phyloP scores from a whole-genome alignment of 2,113 vertebrate species.

The Oryzias woworae region DNA sequence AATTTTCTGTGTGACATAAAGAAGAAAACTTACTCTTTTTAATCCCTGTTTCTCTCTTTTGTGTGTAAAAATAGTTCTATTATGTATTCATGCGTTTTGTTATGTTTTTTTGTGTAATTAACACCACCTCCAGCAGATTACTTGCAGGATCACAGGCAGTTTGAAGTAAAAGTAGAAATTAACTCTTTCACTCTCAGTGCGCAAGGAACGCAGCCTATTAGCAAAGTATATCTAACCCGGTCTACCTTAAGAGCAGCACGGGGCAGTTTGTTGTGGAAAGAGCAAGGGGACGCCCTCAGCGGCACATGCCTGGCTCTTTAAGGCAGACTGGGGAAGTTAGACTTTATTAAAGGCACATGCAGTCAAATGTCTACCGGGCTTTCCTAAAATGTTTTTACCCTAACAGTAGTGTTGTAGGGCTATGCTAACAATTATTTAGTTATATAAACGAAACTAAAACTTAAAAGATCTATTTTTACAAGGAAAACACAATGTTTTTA shows the following conservation, averaged over 20 bases:
- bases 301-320: conserved; percentile 82
- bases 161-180: conserved; percentile 72
- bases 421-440: too few relatives aligned
- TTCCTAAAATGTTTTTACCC: not conserved
- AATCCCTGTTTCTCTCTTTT: too few relatives aligned
- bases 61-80: too few relatives aligned
- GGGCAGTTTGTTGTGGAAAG: conserved; percentile 76
- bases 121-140: conserved; percentile 17
- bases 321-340: conserved; percentile 80
- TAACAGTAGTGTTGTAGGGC: too few relatives aligned
- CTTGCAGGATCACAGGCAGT: conserved; percentile 39
- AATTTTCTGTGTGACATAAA: too few relatives aligned
- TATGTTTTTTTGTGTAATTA: not conserved
- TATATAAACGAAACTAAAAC: too few relatives aligned
- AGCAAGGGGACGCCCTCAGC: conserved; percentile 77
- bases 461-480: too few relatives aligned
- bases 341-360: conserved; percentile 76
- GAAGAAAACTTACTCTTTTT: too few relatives aligned
- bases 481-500: too few relatives aligned
- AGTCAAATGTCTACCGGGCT: conserved; percentile 29
- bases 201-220: conserved; percentile 28
- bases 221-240: conserved; percentile 54
- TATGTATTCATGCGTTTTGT: too few relatives aligned
- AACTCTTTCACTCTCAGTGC: conserved; percentile 67
- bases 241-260: conserved; percentile 80